Conservation (phyloP, 2,797 vertebrate genomes). For the Danio jaintianensis region DNA sequence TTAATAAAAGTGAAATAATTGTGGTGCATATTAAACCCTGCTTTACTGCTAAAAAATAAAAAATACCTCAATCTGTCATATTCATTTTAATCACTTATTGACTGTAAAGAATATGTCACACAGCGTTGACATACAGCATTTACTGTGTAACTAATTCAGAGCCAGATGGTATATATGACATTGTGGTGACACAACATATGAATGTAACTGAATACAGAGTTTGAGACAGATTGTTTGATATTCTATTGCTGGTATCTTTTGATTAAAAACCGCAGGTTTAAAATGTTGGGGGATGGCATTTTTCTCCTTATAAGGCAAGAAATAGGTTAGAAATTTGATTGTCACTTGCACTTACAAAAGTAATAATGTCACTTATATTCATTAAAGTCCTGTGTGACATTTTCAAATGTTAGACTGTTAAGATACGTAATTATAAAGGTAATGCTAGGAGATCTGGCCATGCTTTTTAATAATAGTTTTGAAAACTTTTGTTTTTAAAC, state of each 20-base stretch:
- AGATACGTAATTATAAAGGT: slow-evolving; percentile 14
- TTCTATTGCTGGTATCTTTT: slow-evolving; percentile 17
- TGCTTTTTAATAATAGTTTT: not conserved
- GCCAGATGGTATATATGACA: slow-evolving; percentile 6
- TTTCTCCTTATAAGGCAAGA: not conserved
- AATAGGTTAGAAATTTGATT: slow-evolving; percentile 7
- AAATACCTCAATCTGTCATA: not conserved
- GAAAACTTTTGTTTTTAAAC: not conserved
- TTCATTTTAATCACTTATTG: not conserved
- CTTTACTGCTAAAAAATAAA: not conserved
- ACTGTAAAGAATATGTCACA: not conserved
- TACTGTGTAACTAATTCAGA: slow-evolving; percentile 29
- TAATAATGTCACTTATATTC: slow-evolving; percentile 29
- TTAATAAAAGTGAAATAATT: not conserved
- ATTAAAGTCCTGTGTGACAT: slow-evolving; percentile 33
- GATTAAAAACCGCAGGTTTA: slow-evolving; percentile 1
- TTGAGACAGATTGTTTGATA: slow-evolving; percentile 25
- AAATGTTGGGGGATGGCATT: slow-evolving; percentile 43
- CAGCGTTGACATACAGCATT: not conserved
- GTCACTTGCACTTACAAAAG: slow-evolving; percentile 26
- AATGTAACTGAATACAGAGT: not conserved
- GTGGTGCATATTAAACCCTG: not conserved
- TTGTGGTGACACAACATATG: not conserved
- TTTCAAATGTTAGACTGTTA: slow-evolving; percentile 44
- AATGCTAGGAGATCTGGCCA: not conserved